Evolutionary conservation across 2,888 invertebrate species (phyloP).

Genomic region (Cacoxenus indagator): DNA sequence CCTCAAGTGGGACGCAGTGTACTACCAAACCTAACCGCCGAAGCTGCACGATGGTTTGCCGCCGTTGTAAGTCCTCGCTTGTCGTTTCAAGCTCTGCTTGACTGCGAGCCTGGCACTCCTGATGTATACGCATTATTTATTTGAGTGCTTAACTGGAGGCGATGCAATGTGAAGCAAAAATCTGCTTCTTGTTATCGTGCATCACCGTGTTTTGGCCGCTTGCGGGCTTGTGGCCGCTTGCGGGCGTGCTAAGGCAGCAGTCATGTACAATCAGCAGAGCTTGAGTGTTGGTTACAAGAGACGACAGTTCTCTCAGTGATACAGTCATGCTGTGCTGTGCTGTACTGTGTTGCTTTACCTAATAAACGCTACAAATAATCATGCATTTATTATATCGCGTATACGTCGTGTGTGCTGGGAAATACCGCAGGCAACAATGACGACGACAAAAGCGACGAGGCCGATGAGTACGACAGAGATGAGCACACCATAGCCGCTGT

Average conservation of each 20-base stretch:
- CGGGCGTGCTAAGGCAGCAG: neutral
- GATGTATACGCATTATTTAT: slow-evolving; percentile 7
- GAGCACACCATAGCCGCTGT: no score
- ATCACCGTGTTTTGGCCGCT: no score
- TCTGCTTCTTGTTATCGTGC: no score
- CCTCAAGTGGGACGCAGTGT: neutral
- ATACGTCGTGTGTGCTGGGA: no score
- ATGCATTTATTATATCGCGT: slow-evolving; percentile 58
- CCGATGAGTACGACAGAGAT: no score
- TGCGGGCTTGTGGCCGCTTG: neutral
- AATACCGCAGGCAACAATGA: no score
- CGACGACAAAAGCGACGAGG: no score
- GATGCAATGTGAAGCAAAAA: neutral
- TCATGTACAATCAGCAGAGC: neutral
- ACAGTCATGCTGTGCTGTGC: neutral
- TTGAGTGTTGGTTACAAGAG: no score
- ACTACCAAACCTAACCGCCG: neutral
- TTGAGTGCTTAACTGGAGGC: neutral
- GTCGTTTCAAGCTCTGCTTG: no score
- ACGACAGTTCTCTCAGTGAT: no score
- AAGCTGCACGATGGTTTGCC: neutral
- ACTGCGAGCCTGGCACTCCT: neutral
- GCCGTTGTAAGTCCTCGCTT: no score
- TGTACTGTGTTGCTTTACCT: slow-evolving; percentile 28
- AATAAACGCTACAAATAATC: slow-evolving; percentile 59